Percentiles rank a stretch among this genome's conserved stretches.
Evolutionary conservation across 2,888 invertebrate species (phyloP).

Genomic region (Lymantria monacha): DNA sequence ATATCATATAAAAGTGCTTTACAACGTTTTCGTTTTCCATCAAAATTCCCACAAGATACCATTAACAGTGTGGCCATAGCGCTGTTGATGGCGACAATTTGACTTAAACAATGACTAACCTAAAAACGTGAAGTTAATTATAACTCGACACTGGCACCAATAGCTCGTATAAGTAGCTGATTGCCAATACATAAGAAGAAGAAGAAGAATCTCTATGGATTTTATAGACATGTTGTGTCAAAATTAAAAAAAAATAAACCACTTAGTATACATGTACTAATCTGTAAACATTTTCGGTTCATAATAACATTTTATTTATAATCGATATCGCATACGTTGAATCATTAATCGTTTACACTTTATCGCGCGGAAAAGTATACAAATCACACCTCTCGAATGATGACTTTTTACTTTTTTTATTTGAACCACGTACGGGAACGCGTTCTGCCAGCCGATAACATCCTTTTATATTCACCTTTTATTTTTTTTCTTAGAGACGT

Average conservation of each 20-base stretch:
- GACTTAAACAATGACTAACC: no score
- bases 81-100: no score
- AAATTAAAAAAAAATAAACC: not conserved
- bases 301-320: conserved; percentile 42
- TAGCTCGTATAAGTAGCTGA: no score
- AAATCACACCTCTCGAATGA: conserved; percentile 72
- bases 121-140: no score
- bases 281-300: conserved; percentile 13
- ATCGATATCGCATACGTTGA: conserved; percentile 59
- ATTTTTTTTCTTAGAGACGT: conserved; percentile 37
- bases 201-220: no score
- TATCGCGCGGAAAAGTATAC: conserved; percentile 74
- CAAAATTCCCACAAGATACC: no score
- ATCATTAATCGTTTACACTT: conserved; percentile 61
- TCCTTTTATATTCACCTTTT: conserved; percentile 46
- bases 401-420: conserved; percentile 42
- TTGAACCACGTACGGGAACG: conserved; percentile 52
- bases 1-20: no score
- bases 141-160: no score
- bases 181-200: no score
- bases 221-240: no score
- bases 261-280: conserved; percentile 11
- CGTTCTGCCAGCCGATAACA: conserved; percentile 53
- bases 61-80: no score
- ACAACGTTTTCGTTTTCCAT: no score